A percentile compares a stretch with the other conserved stretches of the same genome.
These are phyloP conservation scores for Enoplosus armatus DNA, from an alignment of 2,797 vertebrate genomes.

Conservation along the genomic window DNA sequence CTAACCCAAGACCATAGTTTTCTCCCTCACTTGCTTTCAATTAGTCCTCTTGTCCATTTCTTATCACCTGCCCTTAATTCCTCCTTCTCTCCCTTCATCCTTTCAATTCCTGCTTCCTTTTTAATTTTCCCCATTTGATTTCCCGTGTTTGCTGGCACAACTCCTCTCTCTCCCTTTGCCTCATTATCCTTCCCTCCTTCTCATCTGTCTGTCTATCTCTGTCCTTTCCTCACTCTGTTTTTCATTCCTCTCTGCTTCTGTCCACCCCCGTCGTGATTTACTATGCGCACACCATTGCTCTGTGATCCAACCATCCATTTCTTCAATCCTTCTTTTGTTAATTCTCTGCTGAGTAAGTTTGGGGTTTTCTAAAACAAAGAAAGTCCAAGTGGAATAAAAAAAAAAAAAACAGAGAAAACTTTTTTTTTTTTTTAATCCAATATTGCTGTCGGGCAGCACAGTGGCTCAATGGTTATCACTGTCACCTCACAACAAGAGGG, in stretches of 20 bases:
- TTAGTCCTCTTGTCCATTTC: slow-evolving; percentile 71
- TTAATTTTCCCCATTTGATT: slow-evolving; percentile 53
- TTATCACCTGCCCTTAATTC: slow-evolving; percentile 72
- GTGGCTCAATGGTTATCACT: slow-evolving; percentile 33
- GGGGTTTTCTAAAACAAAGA: slow-evolving; percentile 54
- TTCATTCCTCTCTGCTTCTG: slow-evolving; percentile 48
- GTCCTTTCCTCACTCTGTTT: slow-evolving; percentile 30
- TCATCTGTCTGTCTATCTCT: slow-evolving; percentile 59
- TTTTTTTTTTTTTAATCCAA: neutral
- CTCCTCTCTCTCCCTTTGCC: slow-evolving; percentile 43
- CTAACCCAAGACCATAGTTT: slow-evolving; percentile 60
- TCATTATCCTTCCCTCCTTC: slow-evolving; percentile 56
- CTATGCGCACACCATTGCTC: slow-evolving; percentile 47
- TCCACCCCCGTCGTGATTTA: slow-evolving; percentile 56
- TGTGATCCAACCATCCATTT: slow-evolving; percentile 51
- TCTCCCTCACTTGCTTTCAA: slow-evolving; percentile 75
- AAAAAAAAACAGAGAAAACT: neutral
- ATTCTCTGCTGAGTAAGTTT: slow-evolving; percentile 54
- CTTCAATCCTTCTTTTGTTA: slow-evolving; percentile 46
- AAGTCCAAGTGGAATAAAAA: slow-evolving; percentile 22
- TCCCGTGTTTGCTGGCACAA: slow-evolving; percentile 57
- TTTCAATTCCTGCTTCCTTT: slow-evolving; percentile 59
- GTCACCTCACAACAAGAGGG: slow-evolving; percentile 23
- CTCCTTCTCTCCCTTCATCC: slow-evolving; percentile 46
- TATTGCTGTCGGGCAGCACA: slow-evolving; percentile 21